These are phyloP conservation scores for Hippolais icterina DNA, from an alignment of 2,113 vertebrate species.

Conservation along the genomic window DNA sequence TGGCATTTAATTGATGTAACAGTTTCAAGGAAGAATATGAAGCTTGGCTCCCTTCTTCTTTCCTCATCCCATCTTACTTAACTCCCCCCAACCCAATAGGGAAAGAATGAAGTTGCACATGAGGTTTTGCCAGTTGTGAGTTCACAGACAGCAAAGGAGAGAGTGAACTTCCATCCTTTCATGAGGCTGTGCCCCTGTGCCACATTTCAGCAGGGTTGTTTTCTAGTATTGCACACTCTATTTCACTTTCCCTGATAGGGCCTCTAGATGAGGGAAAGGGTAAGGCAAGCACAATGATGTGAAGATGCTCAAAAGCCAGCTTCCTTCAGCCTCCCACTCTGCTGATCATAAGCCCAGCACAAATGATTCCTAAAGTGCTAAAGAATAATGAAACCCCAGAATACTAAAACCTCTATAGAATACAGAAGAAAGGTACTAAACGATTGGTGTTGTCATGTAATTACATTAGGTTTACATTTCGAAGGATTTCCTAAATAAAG, in stretches of 20 bases:
- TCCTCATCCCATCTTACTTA: rapidly evolving
- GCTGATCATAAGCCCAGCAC: background rate
- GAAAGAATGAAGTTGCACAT: background rate
- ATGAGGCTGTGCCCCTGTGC: background rate
- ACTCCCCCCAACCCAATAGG: background rate
- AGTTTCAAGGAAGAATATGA: background rate
- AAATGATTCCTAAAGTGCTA: background rate
- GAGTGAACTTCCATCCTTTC: background rate
- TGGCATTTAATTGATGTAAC: background rate
- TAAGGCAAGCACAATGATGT: background rate
- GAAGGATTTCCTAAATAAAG: background rate
- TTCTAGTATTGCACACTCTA: background rate
- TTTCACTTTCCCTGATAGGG: background rate
- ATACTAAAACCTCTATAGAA: background rate
- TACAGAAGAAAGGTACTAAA: background rate
- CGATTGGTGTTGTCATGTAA: background rate
- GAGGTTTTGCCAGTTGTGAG: background rate
- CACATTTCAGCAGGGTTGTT: background rate
- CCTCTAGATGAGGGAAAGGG: background rate
- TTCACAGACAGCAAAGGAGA: background rate
- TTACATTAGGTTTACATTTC: background rate
- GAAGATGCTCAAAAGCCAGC: background rate
- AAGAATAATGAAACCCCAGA: background rate
- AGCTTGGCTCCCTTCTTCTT: background rate
- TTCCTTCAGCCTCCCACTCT: background rate